These are phyloP conservation scores for Ostrea denselamellosa DNA, from an alignment of 1,140 invertebrate species.

Conservation along the genomic window DNA sequence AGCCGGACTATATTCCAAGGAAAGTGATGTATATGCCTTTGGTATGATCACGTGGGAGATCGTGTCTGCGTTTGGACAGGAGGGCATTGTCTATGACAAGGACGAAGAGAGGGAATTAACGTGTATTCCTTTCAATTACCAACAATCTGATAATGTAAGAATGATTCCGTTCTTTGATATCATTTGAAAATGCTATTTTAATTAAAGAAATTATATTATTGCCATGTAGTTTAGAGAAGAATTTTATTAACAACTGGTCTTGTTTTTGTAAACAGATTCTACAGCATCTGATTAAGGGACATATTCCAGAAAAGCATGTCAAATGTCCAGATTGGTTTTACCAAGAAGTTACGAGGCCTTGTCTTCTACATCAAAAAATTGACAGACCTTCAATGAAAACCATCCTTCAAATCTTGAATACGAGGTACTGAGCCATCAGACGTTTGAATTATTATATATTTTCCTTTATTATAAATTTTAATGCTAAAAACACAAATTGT, in stretches of 20 bases:
- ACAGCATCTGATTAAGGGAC: neutral
- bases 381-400: neutral
- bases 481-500: too few relatives aligned
- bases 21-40: constrained; percentile 4
- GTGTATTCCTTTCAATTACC: neutral
- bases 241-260: too few relatives aligned
- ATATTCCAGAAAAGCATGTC: neutral
- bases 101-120: neutral
- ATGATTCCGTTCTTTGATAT: too few relatives aligned
- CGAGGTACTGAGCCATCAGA: neutral
- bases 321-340: neutral
- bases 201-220: too few relatives aligned
- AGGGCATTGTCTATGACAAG: neutral
- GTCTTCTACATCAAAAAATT: neutral
- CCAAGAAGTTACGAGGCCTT: neutral
- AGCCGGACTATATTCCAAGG: neutral
- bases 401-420: neutral
- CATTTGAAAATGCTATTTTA: too few relatives aligned
- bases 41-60: neutral
- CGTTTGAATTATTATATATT: neutral
- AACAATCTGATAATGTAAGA: neutral
- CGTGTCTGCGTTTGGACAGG: neutral
- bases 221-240: too few relatives aligned
- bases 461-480: too few relatives aligned
- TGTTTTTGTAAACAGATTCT: neutral